phyloP scores from a whole-genome alignment of 1,140 invertebrate species.

The Lepidurus packardi region DNA sequence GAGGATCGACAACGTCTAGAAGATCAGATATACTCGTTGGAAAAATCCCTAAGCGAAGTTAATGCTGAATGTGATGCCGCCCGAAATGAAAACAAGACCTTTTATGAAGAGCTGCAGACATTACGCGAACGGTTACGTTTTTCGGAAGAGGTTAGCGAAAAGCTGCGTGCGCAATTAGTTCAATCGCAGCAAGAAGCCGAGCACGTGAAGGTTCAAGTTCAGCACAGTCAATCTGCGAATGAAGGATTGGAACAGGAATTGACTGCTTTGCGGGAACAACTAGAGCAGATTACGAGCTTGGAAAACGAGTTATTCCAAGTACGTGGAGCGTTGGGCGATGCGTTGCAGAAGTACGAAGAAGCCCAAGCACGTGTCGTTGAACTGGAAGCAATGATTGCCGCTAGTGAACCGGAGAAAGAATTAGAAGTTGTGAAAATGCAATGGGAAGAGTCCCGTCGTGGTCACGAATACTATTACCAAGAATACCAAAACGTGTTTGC shows the following conservation, averaged over 20 bases:
- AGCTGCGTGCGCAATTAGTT: not conserved
- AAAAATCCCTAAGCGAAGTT: not conserved
- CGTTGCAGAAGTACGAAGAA: not conserved
- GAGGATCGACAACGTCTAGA: not conserved
- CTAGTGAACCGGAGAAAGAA: not conserved
- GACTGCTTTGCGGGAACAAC: not conserved
- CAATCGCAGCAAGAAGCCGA: not conserved
- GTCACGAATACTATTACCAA: not conserved
- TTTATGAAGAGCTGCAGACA: slow-evolving; percentile 7
- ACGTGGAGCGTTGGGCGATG: not conserved
- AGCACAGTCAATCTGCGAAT: not conserved
- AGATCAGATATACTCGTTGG: not conserved
- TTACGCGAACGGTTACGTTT: slow-evolving; percentile 14
- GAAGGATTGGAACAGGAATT: not conserved
- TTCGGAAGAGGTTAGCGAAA: not conserved
- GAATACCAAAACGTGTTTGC: not conserved
- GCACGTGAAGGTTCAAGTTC: not conserved
- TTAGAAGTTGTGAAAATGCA: not conserved
- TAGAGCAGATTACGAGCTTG: not conserved
- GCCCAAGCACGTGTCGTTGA: not conserved
- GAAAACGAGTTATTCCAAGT: not conserved
- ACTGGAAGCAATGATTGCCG: not conserved
- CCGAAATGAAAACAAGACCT: not conserved
- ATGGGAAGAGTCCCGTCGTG: not conserved
- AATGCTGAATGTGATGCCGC: not conserved